Evolutionary conservation across 2,797 vertebrate species (phyloP), one percentile per base, ranked within the genome.

Genomic region (Pangasius macronema): DNA sequence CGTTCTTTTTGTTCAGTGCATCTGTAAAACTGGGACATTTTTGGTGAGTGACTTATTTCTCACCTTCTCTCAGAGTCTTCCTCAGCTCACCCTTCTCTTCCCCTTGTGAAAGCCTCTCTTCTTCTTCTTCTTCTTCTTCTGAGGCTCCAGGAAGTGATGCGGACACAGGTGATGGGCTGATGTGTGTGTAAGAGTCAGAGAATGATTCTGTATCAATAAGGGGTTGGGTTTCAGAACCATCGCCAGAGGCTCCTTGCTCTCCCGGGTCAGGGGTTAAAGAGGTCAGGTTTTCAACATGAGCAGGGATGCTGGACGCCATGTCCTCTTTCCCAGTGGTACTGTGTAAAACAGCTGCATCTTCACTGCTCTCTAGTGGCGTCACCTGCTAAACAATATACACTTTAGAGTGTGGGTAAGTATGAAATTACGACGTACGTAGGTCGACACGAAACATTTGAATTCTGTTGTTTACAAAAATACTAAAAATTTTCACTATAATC

Each of bases 171-270:
- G 92, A 90, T 14, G 92, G 87, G 68, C 90, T 93, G 27, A 95
- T 82, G 89, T 95, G 94, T 83, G 94, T 91, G 90, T 91, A 94
- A 57, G 95, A 94, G 89, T 96, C 95, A 1, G 95, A 94, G 90
- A 95, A 96, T 0, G 93, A 92, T 79, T 96, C 94, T 0, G 91
- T 90, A 53, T 94, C 94, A 2, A 91, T 82, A 75, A 87, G 85
- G 10, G 79, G 85, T 0, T 4, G 59, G 77, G 76, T 90, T 87
- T 92, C 92, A 6, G 91, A 85, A 20, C 82, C 89, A 55, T 84
- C 90, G 57, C 89, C 90, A 18, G 91, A 85, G 33, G 88, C 91
- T 88, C 63, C 86, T 88, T 82, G 91, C 13, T 86, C 85, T 73
- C 91, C 90, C 22, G 57, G 82, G 13, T 91, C 89, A 55, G 83